Percentiles rank a stretch among this genome's conserved stretches.
phyloP scores from a whole-genome alignment of 2,113 vertebrate species.

The Cephalopterus ornatus region DNA sequence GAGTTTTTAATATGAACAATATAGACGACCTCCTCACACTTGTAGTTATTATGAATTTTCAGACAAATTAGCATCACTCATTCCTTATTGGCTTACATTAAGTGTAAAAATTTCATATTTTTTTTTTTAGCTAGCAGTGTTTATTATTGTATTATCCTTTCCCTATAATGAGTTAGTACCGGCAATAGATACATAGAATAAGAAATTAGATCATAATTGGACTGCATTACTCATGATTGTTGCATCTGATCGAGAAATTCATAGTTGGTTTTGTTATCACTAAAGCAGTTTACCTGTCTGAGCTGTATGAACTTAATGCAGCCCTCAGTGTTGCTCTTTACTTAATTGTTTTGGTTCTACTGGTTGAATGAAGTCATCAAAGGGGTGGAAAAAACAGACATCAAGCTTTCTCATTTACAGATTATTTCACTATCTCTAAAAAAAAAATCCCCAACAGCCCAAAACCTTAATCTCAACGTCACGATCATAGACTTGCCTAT shows the following conservation, averaged over 20 bases:
- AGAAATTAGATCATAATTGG: constrained; percentile 10
- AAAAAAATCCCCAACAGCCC: neutral
- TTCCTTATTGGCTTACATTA: neutral
- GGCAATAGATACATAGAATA: neutral
- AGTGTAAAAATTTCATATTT: neutral
- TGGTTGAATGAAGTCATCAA: neutral
- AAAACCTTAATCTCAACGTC: neutral
- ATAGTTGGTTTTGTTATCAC: neutral
- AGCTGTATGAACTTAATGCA: neutral
- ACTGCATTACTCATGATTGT: neutral
- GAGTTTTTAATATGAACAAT: neutral
- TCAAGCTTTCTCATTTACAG: neutral
- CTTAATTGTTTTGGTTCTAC: neutral
- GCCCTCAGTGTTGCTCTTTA: neutral
- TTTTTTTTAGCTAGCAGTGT: neutral
- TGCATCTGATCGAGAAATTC: neutral
- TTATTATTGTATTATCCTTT: neutral
- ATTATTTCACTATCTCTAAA: neutral
- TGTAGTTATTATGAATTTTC: neutral
- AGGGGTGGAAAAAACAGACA: neutral
- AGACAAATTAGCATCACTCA: neutral
- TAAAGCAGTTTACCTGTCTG: neutral
- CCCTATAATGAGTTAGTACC: neutral
- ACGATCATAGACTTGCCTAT: neutral
- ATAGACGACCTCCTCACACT: neutral